Evolutionary conservation across 2,113 vertebrate species (phyloP), one percentile per base, ranked within the genome.

Genomic region (Leuciscus idus): DNA sequence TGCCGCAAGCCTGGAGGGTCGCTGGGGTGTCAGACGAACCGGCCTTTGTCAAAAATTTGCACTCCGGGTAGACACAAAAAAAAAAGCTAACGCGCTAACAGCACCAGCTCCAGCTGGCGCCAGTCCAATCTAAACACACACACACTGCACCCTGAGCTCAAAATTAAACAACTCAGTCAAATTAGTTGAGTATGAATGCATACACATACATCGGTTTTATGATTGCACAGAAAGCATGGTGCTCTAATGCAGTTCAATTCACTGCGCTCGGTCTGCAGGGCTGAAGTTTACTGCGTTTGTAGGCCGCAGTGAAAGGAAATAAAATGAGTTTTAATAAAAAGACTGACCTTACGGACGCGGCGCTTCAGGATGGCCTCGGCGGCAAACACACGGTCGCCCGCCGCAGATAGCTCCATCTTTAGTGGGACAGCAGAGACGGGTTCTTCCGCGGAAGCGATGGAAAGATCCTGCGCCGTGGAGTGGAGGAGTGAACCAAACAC

Each of bases 361-460:
- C 97, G 96, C 84, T 98, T 98, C 89, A 98, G 96, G 90, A 98
- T 98, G 89, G 97, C 96, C 92, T 98, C 97, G 89, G 97, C 97
- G 92, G 97, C 97, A 93, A 98, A 98, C 91, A 98, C 95, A 77
- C 97, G 96, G 94, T 98, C 97, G 88, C 97, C 97, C 92, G 94
- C 95, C 93, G 97, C 97, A 92, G 96, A 98, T 90, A 95, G 95
- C 96, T 98, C 97, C 97, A 98, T 98, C 94, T 95, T 96, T 92
- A 80, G 33, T 66, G 46, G 66, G 83, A 59, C 86, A 83, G 83
- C 57, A 83, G 86, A 55, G 74, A 77, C 62, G 23, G 52, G 36
- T 79, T 46, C 33, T 68, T 72, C 86, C 86, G 86, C 21, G 70
- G 73, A 78, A 43, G 66, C 68, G 48, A 46, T 26, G 62, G 74